Conservation (phyloP, 2,797 vertebrate genomes). For the Dallia pectoralis region DNA sequence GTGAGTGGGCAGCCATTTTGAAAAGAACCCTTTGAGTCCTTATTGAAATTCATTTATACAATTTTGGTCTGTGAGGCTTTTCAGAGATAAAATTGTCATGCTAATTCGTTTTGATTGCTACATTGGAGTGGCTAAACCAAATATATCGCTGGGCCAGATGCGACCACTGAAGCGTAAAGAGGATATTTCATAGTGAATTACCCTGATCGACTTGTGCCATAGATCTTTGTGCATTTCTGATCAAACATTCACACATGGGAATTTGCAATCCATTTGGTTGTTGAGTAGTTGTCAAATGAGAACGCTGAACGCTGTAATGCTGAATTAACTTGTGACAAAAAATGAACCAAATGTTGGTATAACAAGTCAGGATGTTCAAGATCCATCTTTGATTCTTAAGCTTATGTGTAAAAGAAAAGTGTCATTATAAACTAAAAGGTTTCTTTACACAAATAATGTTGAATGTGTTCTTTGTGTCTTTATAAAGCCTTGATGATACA, state of each 20-base stretch:
- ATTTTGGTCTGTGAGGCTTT: slow-evolving; percentile 63
- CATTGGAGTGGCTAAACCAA: slow-evolving; percentile 80
- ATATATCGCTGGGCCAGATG: slow-evolving; percentile 78
- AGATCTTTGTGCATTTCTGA: slow-evolving; percentile 61
- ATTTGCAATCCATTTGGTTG: slow-evolving; percentile 63
- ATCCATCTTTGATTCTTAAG: background rate
- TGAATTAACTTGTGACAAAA: slow-evolving; percentile 28
- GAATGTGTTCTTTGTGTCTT: background rate
- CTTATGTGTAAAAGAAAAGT: background rate
- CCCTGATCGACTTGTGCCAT: slow-evolving; percentile 64
- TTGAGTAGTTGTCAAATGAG: slow-evolving; percentile 36
- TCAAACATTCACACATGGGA: slow-evolving; percentile 63
- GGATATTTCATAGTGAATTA: slow-evolving; percentile 83
- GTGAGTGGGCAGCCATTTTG: slow-evolving; percentile 42
- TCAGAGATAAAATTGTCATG: slow-evolving; percentile 84
- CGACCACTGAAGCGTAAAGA: slow-evolving; percentile 67
- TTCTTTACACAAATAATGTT: background rate
- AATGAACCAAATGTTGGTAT: background rate
- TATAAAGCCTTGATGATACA: background rate
- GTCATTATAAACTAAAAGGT: background rate
- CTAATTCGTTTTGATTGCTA: slow-evolving; percentile 84
- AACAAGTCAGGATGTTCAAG: background rate
- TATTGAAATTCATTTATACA: slow-evolving; percentile 75
- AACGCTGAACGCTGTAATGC: slow-evolving; percentile 19
- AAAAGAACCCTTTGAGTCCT: slow-evolving; percentile 65